Conservation (phyloP, 2,888 invertebrate species). For the Zaprionus obscuricornis region DNA sequence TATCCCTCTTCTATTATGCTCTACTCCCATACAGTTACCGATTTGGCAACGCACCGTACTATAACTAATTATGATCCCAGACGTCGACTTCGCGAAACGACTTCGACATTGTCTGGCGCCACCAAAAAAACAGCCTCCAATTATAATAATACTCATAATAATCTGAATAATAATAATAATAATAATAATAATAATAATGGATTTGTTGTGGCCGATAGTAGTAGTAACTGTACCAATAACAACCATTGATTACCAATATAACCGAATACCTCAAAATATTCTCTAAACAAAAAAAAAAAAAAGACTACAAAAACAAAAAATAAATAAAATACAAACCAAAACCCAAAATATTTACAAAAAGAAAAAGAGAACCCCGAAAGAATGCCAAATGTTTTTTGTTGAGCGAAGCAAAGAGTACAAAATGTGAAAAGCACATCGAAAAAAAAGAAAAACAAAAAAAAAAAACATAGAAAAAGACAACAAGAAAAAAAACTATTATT, state of each 20-base stretch:
- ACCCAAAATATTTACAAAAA: slow-evolving; percentile 15
- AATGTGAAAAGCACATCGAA: slow-evolving; percentile 16
- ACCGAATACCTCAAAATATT: slow-evolving; percentile 46
- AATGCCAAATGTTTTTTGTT: slow-evolving; percentile 45
- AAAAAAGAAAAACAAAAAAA: slow-evolving; percentile 24
- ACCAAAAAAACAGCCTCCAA: slow-evolving; percentile 61
- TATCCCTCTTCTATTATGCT: slow-evolving; percentile 78
- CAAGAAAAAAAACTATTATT: slow-evolving; percentile 66
- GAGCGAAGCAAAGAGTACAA: slow-evolving; percentile 19
- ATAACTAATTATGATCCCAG: slow-evolving; percentile 80
- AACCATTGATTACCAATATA: slow-evolving; percentile 56
- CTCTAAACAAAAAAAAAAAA: slow-evolving; percentile 15
- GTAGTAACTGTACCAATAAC: slow-evolving; percentile 69
- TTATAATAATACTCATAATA: slow-evolving; percentile 40
- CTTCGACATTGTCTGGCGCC: slow-evolving; percentile 64
- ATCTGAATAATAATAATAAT: slow-evolving; percentile 9
- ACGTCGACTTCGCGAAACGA: slow-evolving; percentile 75
- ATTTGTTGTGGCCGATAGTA: slow-evolving; percentile 81
- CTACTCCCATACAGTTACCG: slow-evolving; percentile 81
- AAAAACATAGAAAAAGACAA: slow-evolving; percentile 36
- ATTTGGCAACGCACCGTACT: slow-evolving; percentile 77
- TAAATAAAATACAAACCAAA: slow-evolving; percentile 27
- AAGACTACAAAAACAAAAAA: neutral
- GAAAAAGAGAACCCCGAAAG: slow-evolving; percentile 10
- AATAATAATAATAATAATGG: slow-evolving; percentile 67